Percentiles rank a stretch among this genome's conserved stretches.
Evolutionary conservation across 1,140 invertebrate genomes (phyloP).

Genomic region (silkworm (Bombyx mori)): DNA sequence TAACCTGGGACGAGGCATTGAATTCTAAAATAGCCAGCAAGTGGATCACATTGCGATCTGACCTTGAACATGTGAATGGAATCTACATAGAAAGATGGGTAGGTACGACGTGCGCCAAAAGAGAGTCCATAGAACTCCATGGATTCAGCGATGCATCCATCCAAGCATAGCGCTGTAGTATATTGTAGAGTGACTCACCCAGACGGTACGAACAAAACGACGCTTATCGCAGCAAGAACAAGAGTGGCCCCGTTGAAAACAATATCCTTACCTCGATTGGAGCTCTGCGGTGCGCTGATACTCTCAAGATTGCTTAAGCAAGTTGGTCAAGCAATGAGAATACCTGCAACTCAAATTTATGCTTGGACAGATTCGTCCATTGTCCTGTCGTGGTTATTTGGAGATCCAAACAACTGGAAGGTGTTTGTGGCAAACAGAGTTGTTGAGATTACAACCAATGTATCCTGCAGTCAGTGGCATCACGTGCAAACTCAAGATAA

Average conservation of each 20-base stretch:
- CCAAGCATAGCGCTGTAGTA: too few species aligned
- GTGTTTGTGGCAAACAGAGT: constrained; percentile 4
- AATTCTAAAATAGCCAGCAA: constrained; percentile 13
- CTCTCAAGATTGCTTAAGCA: neutral
- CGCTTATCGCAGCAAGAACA: neutral
- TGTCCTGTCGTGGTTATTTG: constrained; percentile 1
- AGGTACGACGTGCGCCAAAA: constrained; percentile 8
- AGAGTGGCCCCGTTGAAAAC: neutral
- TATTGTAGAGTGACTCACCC: too few species aligned
- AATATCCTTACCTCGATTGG: neutral
- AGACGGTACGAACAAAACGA: too few species aligned
- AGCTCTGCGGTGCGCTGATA: neutral
- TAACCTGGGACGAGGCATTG: constrained; percentile 37
- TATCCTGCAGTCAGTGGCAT: constrained; percentile 1
- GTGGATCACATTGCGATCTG: constrained; percentile 25
- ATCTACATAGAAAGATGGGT: constrained; percentile 27
- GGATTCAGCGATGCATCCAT: constrained; percentile 34
- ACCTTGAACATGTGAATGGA: constrained; percentile 18
- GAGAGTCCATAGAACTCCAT: constrained; percentile 22
- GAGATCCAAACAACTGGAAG: constrained; percentile 1
- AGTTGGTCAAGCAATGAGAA: neutral
- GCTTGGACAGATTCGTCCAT: constrained; percentile 4
- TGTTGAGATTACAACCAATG: neutral
- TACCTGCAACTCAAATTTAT: neutral
- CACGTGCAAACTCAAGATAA: neutral